Conservation (phyloP, 2,113 vertebrate genomes). For the Haliaeetus leucogaster region DNA sequence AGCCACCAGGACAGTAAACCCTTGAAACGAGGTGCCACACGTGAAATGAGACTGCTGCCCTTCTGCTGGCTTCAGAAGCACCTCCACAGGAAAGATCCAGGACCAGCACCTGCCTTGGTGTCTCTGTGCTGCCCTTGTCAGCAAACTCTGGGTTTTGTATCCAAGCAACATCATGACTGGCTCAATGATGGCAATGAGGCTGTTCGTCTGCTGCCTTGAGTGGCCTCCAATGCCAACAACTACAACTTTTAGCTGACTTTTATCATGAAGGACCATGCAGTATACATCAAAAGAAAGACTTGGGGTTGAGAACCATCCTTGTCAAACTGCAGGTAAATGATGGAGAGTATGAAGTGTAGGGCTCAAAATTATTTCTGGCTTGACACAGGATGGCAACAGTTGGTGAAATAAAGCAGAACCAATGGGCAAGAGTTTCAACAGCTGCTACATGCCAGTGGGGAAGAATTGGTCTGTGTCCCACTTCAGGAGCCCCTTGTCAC, state of each 20-base stretch:
- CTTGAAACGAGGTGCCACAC: background rate
- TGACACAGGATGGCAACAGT: background rate
- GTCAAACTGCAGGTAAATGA: background rate
- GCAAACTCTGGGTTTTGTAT: background rate
- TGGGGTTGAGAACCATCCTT: background rate
- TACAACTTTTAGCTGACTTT: background rate
- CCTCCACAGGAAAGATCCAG: background rate
- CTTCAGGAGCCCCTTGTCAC: background rate
- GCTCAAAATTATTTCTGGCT: background rate
- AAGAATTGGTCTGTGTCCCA: background rate
- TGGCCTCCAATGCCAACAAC: background rate
- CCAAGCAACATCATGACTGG: background rate
- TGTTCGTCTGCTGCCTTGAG: background rate
- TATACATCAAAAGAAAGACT: background rate
- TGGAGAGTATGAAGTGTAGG: background rate
- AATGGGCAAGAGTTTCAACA: background rate
- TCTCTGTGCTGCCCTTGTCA: background rate
- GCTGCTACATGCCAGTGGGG: background rate
- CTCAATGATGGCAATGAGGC: accelerated
- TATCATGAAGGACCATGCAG: background rate
- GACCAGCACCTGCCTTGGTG: background rate
- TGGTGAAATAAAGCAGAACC: background rate
- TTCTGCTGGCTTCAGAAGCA: background rate
- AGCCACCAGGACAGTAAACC: background rate
- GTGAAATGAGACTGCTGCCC: background rate